Percentiles rank a stretch among this genome's conserved stretches.
Evolutionary conservation across 2,888 invertebrate species (phyloP).

Genomic region (Ditylenchus weischeri): DNA sequence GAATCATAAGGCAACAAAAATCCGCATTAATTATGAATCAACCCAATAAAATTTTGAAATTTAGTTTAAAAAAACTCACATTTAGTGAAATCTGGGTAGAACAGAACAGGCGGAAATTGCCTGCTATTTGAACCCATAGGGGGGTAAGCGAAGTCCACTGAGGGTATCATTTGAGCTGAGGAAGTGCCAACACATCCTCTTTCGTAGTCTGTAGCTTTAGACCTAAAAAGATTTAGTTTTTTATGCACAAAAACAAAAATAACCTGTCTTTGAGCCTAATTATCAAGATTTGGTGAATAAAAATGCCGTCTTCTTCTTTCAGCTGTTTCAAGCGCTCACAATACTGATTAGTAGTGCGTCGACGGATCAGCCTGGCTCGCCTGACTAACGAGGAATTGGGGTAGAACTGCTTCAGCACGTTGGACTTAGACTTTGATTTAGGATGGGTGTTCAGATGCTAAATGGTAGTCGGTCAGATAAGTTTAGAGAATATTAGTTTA

Average conservation of each 20-base stretch:
- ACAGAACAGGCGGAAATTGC: constrained; percentile 37
- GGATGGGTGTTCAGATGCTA: too few relatives aligned
- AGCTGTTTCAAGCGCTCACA: constrained; percentile 33
- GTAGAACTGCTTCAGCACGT: constrained; percentile 21
- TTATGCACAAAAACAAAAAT: neutral
- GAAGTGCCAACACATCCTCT: constrained; percentile 17
- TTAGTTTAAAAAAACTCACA: neutral
- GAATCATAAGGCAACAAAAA: too few relatives aligned
- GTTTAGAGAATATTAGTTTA: too few relatives aligned
- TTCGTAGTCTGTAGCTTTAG: constrained; percentile 28
- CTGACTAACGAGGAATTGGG: constrained; percentile 33
- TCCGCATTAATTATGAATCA: too few relatives aligned
- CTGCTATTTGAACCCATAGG: constrained; percentile 25
- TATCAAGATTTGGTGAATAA: constrained; percentile 35
- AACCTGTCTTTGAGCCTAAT: constrained; percentile 29
- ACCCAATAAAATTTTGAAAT: too few relatives aligned
- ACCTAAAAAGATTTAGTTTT: constrained; percentile 14
- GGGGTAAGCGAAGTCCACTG: constrained; percentile 30
- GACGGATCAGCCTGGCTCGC: constrained; percentile 32
- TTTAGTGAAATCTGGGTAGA: constrained; percentile 39
- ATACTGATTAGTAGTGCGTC: constrained; percentile 32
- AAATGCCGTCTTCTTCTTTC: constrained; percentile 28
- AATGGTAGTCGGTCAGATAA: too few relatives aligned
- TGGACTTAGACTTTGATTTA: neutral
- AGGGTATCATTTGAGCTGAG: constrained; percentile 24